A percentile compares a stretch with the other conserved stretches of the same genome.
These are phyloP conservation scores for Heliconius himera DNA, from an alignment of 1,140 invertebrate species.

Conservation along the genomic window DNA sequence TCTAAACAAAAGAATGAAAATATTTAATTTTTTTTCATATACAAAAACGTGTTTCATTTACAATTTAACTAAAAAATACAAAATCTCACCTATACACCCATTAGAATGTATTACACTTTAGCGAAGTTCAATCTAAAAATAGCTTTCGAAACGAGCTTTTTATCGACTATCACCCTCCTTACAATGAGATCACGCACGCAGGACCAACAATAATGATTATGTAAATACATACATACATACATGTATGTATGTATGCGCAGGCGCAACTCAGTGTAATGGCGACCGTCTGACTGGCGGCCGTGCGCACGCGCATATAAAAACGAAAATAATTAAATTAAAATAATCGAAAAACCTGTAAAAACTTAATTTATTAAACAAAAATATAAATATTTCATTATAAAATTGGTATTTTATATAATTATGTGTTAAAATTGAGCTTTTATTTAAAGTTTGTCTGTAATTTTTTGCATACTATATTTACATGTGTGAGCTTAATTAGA, in stretches of 20 bases:
- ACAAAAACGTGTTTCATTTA: neutral
- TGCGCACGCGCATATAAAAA: constrained; percentile 43
- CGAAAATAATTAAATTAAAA: neutral
- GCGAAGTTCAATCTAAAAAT: constrained; percentile 1
- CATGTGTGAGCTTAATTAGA: constrained; percentile 24
- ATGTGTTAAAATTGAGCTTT: constrained; percentile 9
- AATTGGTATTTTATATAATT: neutral
- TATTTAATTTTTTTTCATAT: neutral
- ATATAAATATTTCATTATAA: neutral
- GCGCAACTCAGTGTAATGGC: constrained; percentile 59
- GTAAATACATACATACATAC: constrained; percentile 62
- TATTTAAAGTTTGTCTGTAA: neutral
- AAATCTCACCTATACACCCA: constrained; percentile 1
- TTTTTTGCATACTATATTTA: constrained; percentile 13
- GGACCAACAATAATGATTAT: constrained; percentile 65
- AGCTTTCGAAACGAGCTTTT: constrained; percentile 17
- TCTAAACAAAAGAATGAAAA: too few species aligned
- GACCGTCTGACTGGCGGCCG: constrained; percentile 55
- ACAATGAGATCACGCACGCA: constrained; percentile 50
- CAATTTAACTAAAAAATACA: neutral
- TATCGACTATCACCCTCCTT: constrained; percentile 39
- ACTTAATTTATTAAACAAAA: neutral
- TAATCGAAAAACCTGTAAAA: neutral
- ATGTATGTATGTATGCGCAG: neutral
- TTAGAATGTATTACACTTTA: neutral